Percentiles rank a stretch among this genome's conserved stretches.
Evolutionary conservation across 53 echinoderm and acorn worm genomes (phyloP).

Genomic region (Luidia sarsii): DNA sequence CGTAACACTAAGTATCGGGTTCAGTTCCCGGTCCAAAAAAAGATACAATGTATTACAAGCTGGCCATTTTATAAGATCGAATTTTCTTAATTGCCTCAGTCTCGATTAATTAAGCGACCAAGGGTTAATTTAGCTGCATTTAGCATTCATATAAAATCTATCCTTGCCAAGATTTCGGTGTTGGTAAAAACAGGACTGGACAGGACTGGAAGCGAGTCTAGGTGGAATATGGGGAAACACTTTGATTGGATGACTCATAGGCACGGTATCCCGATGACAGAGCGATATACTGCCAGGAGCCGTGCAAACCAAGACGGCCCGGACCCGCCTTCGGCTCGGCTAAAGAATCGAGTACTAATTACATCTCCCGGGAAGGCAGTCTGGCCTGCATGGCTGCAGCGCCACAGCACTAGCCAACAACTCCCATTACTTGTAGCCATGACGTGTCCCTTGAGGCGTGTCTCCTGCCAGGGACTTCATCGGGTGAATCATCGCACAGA

Average conservation of each 20-base stretch:
- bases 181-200: too few species aligned
- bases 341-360: conserved; percentile 29
- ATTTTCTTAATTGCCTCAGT: too few species aligned
- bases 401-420: not conserved
- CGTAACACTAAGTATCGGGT: too few species aligned
- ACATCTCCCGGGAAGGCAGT: conserved; percentile 37
- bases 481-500: conserved; percentile 50
- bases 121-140: too few species aligned
- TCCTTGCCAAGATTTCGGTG: too few species aligned
- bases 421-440: not conserved
- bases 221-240: conserved; percentile 41
- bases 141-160: too few species aligned
- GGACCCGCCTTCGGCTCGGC: not conserved
- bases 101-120: too few species aligned
- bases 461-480: conserved; percentile 22
- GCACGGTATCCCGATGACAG: conserved; percentile 49
- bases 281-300: not conserved
- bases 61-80: too few species aligned
- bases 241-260: conserved; percentile 39
- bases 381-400: not conserved
- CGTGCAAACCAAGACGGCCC: not conserved
- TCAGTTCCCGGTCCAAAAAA: too few species aligned
- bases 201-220: conserved; percentile 47
- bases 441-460: conserved; percentile 24
- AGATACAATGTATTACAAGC: too few species aligned